Conservation (phyloP, 2,888 invertebrate species). For the Carabus problematicus region DNA sequence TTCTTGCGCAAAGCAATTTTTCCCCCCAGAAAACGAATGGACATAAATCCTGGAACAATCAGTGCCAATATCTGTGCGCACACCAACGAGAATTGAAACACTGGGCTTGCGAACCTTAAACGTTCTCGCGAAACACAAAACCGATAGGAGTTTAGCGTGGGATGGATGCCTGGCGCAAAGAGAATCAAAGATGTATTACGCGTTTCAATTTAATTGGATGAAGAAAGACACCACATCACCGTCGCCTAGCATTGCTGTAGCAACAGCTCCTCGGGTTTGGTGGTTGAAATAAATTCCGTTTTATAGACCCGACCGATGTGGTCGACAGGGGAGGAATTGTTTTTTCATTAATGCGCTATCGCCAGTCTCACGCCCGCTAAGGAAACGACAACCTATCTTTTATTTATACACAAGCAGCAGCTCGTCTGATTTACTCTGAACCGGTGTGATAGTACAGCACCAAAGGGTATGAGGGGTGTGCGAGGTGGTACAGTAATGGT, state of each 20-base stretch:
- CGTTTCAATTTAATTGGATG: conserved; percentile 39
- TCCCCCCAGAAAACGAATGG: conserved; percentile 20
- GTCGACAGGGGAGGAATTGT: conserved; percentile 29
- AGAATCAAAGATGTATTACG: conserved; percentile 36
- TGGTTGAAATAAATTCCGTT: conserved; percentile 3
- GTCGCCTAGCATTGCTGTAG: neutral
- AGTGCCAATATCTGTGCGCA: conserved; percentile 35
- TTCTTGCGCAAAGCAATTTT: conserved; percentile 24
- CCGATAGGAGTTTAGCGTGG: neutral
- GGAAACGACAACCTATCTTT: conserved; percentile 24
- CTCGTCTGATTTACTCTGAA: neutral
- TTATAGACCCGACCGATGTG: conserved; percentile 1
- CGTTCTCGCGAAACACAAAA: conserved; percentile 18
- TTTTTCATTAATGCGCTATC: conserved; percentile 40
- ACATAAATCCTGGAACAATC: conserved; percentile 38
- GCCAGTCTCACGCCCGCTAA: conserved; percentile 18
- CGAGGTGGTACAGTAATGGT: neutral
- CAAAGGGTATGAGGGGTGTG: neutral
- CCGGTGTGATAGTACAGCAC: neutral
- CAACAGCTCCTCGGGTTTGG: neutral
- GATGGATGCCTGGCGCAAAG: neutral
- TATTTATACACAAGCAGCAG: conserved; percentile 9
- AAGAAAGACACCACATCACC: neutral
- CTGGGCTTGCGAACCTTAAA: conserved; percentile 15
- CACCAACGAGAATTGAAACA: conserved; percentile 34